A percentile compares a stretch with the other conserved stretches of the same genome.
Evolutionary conservation across 2,797 vertebrate genomes (phyloP).

Genomic region (Leucoraja ocellata): DNA sequence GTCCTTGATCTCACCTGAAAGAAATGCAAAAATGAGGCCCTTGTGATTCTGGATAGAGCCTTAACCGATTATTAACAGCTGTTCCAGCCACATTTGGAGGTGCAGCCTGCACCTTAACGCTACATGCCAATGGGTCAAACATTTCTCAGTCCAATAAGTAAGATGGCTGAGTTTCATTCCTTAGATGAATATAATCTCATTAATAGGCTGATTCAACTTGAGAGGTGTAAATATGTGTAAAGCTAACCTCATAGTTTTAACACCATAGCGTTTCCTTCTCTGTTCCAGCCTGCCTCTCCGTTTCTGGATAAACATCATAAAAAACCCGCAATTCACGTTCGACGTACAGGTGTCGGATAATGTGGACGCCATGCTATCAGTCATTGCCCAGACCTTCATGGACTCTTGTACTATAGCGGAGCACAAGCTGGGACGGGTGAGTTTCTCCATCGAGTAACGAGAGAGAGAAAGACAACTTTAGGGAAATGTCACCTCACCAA

Average conservation of each 20-base stretch:
- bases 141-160: too few relatives aligned
- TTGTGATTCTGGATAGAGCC: too few relatives aligned
- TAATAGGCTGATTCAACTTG: too few relatives aligned
- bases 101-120: too few relatives aligned
- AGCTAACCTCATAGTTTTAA: background rate
- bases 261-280: background rate
- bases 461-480: background rate
- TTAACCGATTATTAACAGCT: background rate
- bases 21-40: too few relatives aligned
- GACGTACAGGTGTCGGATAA: constrained; percentile 92
- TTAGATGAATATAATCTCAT: too few relatives aligned
- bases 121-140: too few relatives aligned
- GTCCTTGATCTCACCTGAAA: background rate
- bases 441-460: constrained; percentile 39
- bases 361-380: constrained; percentile 84
- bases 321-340: constrained; percentile 95
- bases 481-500: background rate
- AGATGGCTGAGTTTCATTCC: too few relatives aligned
- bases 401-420: constrained; percentile 94
- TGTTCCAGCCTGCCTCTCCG: constrained; percentile 76
- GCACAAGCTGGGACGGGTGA: constrained; percentile 92
- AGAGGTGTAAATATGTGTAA: background rate
- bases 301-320: constrained; percentile 98
- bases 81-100: background rate
- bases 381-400: constrained; percentile 97